A percentile compares a stretch with the other conserved stretches of the same genome.
phyloP scores from a whole-genome alignment of 1,140 invertebrate genomes.

The Pristionchus pacificus region DNA sequence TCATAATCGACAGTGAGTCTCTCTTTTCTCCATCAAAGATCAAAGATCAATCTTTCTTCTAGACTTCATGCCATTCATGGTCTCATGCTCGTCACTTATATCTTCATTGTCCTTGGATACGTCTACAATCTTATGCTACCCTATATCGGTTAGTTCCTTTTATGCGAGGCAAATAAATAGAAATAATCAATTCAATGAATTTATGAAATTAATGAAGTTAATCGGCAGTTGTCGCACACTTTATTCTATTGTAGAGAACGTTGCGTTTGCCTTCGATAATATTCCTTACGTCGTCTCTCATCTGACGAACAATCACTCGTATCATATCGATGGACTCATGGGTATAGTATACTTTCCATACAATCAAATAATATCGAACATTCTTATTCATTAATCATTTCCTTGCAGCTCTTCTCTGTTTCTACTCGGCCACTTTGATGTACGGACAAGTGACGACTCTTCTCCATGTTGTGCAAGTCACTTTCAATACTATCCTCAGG shows the following conservation, averaged over 20 bases:
- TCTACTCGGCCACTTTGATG: constrained; percentile 24
- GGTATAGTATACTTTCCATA: not conserved
- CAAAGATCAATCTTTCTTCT: not conserved
- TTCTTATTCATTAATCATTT: too few relatives aligned
- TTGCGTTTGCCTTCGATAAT: constrained; percentile 33
- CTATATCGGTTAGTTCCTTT: constrained; percentile 26
- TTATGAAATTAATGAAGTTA: too few relatives aligned
- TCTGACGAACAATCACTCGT: constrained; percentile 34
- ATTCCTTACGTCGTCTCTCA: constrained; percentile 20
- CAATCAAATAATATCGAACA: too few relatives aligned
- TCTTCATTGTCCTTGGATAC: constrained; percentile 22
- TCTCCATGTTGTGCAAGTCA: constrained; percentile 7
- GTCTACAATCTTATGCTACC: constrained; percentile 38
- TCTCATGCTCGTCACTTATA: constrained; percentile 24
- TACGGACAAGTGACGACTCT: constrained; percentile 18
- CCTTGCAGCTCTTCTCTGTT: constrained; percentile 29
- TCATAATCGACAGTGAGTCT: too few relatives aligned
- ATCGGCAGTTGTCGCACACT: too few relatives aligned
- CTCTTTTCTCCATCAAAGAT: too few relatives aligned
- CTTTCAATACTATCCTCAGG: constrained; percentile 22
- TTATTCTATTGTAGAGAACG: constrained; percentile 34
- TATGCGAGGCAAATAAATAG: too few relatives aligned
- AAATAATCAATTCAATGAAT: too few relatives aligned
- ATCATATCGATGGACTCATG: constrained; percentile 15
- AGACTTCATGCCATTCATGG: constrained; percentile 32